Conservation (phyloP, 2,888 invertebrate genomes). For the Brassicogethes aeneus region DNA sequence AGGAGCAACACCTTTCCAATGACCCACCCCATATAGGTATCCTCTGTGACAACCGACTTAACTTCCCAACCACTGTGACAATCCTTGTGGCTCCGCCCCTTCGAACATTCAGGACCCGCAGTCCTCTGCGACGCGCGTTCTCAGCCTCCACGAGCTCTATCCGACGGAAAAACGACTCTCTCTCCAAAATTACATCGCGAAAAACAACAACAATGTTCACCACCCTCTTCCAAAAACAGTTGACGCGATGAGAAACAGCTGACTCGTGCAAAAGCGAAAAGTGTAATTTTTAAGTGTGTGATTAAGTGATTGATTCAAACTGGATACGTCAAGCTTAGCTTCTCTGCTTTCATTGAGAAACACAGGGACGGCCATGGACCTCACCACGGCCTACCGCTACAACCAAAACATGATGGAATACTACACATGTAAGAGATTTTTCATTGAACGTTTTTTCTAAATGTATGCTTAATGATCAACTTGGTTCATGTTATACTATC, state of each 20-base stretch:
- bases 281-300: slow-evolving; percentile 10
- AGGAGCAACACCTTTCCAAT: slow-evolving; percentile 16
- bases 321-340: slow-evolving; percentile 59
- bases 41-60: slow-evolving; percentile 35
- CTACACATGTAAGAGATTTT: slow-evolving; percentile 76
- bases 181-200: neutral
- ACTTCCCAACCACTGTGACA: slow-evolving; percentile 41
- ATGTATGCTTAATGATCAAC: too few relatives aligned
- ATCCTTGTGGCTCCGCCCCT: slow-evolving; percentile 35
- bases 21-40: slow-evolving; percentile 28
- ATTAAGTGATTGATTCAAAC: slow-evolving; percentile 39
- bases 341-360: slow-evolving; percentile 57
- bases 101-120: slow-evolving; percentile 33
- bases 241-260: neutral
- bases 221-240: too few relatives aligned
- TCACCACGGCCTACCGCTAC: slow-evolving; percentile 90
- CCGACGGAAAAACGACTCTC: slow-evolving; percentile 9
- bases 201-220: neutral
- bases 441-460: too few relatives aligned
- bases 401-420: slow-evolving; percentile 99
- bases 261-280: neutral
- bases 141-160: slow-evolving; percentile 27
- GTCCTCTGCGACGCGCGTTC: slow-evolving; percentile 37
- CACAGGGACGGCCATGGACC: slow-evolving; percentile 71
- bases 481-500: too few relatives aligned